Base-by-base conservation (phyloP, 2,797 vertebrate genomes). In the Microctenopoma lineatum region DNA sequence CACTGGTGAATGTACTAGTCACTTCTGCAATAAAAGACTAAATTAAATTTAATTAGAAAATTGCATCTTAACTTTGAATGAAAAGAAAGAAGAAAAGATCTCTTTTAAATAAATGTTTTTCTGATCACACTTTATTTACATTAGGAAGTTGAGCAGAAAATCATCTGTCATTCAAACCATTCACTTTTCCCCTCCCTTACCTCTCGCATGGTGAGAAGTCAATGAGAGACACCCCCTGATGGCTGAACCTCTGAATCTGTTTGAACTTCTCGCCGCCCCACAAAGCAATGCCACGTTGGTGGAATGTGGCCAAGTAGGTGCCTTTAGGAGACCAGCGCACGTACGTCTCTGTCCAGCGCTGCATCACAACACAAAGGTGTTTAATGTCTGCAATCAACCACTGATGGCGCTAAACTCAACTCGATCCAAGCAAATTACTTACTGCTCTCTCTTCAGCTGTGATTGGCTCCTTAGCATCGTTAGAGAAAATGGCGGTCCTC, bases 251-350 rank as follows among this genome's bases (percentile, higher is more conserved):
- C 86, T 99, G 98, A 53, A 99, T 99, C 91, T 99, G 98, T 68
- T 98, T 99, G 93, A 99, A 99, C 59, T 98, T 98, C 93, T 99
- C 98, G 16, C 97, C 97, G 1, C 97, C 98, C 98, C 97, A 99
- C 58, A 99, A 89, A 0, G 97, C 97, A 0, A 99, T 99, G 82
- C 98, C 98, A 39, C 97, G 93, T 74, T 98, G 97, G 69, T 99
- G 98, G 83, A 98, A 98, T 0, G 98, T 99, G 14, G 97, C 97
- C 85, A 99, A 80, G 88, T 98, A 99, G 45, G 96, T 99, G 18
- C 98, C 98, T 90, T 95, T 98, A 0, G 96, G 97, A 67, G 98
- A 99, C 98, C 98, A 99, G 45, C 98, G 96, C 16, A 99, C 97
- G 0, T 98, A 99, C 0, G 97, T 99, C 90, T 99, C 98, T 10